A percentile compares a stretch with the other conserved stretches of the same genome.
Conservation (phyloP, 2,888 invertebrate genomes). For the Lycaena phlaeas region DNA sequence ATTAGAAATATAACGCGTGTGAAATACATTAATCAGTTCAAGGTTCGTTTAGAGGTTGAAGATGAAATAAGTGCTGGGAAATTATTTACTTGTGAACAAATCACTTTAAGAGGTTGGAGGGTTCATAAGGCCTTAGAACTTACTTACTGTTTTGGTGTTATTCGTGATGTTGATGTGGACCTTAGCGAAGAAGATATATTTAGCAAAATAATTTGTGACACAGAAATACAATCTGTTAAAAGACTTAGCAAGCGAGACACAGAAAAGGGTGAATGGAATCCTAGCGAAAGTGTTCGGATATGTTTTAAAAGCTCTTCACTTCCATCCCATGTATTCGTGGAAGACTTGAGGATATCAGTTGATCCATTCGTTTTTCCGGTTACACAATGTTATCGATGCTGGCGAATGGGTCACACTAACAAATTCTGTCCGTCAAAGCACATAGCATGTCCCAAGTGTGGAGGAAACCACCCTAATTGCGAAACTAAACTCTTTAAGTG, state of each 20-base stretch:
- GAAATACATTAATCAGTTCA: conserved; percentile 17
- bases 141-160: conserved; percentile 18
- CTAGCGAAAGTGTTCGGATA: conserved; percentile 17
- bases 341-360: conserved; percentile 10
- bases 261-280: neutral
- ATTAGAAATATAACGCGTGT: conserved; percentile 14
- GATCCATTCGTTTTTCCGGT: too few species aligned
- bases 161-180: conserved; percentile 20
- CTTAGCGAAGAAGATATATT: conserved; percentile 17
- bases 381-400: too few species aligned
- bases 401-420: too few species aligned
- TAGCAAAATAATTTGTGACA: conserved; percentile 7
- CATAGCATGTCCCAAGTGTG: too few species aligned
- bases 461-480: too few species aligned
- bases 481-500: too few species aligned
- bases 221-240: conserved; percentile 14
- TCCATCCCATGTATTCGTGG: conserved; percentile 15
- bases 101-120: conserved; percentile 11
- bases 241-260: conserved; percentile 14
- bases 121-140: conserved; percentile 15
- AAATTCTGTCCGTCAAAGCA: too few species aligned
- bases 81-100: conserved; percentile 9
- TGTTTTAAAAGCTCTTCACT: conserved; percentile 17
- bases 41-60: conserved; percentile 14
- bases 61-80: conserved; percentile 12